Conservation (phyloP, 2,888 invertebrate genomes). For the Mimas tiliae region DNA sequence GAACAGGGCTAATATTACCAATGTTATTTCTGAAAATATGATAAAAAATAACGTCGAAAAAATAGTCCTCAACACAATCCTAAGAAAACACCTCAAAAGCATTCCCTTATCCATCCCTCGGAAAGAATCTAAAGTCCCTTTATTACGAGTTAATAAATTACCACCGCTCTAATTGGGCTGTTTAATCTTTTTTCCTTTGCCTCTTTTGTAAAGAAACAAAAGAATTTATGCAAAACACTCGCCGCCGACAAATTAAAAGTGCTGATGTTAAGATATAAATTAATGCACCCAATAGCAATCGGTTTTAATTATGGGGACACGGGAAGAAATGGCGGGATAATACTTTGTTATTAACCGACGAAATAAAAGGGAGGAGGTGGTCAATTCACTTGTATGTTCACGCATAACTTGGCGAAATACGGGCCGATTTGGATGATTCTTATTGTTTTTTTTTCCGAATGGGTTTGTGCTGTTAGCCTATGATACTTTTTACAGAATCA, state of each 20-base stretch:
- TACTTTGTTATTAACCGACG: too few relatives aligned
- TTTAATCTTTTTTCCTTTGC: constrained; percentile 58
- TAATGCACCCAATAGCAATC: constrained; percentile 78
- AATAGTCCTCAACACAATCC: too few relatives aligned
- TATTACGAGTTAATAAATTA: constrained; percentile 79
- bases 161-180: constrained; percentile 69
- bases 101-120: constrained; percentile 29
- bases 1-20: too few relatives aligned
- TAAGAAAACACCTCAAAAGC: constrained; percentile 2
- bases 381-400: too few relatives aligned
- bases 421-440: too few relatives aligned
- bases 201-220: constrained; percentile 52
- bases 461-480: too few relatives aligned
- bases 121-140: constrained; percentile 56
- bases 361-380: too few relatives aligned
- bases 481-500: too few relatives aligned
- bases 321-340: constrained; percentile 3
- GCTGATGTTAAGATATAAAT: constrained; percentile 62
- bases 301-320: constrained; percentile 71
- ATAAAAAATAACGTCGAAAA: too few relatives aligned
- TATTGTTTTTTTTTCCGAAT: too few relatives aligned
- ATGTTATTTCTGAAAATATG: too few relatives aligned
- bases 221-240: constrained; percentile 82
- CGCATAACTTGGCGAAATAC: too few relatives aligned
- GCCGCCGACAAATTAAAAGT: constrained; percentile 80